Evolutionary conservation across 2,888 invertebrate genomes (phyloP).

Genomic region (Dolichopus griseipennis): DNA sequence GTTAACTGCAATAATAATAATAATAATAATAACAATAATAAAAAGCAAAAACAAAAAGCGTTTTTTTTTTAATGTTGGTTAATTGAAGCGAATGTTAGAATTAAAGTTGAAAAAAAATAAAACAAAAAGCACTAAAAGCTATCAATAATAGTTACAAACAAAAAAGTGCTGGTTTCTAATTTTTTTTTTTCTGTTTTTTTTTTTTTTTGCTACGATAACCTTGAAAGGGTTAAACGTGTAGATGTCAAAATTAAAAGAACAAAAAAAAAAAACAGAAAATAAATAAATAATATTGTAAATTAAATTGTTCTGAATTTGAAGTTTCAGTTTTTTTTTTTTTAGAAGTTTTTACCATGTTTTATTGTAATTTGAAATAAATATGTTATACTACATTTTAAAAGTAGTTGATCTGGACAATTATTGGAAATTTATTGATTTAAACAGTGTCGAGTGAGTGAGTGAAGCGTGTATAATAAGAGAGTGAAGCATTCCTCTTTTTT

Average conservation of each 20-base stretch:
- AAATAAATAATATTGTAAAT: background rate
- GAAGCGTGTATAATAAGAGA: too few species aligned
- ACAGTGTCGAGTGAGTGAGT: too few species aligned
- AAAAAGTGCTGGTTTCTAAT: background rate
- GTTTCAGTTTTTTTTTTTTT: background rate
- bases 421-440: too few species aligned
- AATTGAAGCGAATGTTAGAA: background rate
- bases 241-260: background rate
- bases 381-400: too few species aligned
- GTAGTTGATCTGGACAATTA: too few species aligned
- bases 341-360: background rate
- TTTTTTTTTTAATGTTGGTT: background rate
- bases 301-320: background rate
- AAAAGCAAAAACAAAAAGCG: too few species aligned
- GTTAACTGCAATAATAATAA: background rate
- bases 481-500: too few species aligned
- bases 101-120: background rate
- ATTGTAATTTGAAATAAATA: too few species aligned
- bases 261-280: background rate
- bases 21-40: background rate
- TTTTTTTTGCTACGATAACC: background rate
- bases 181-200: background rate
- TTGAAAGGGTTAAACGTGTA: conserved; percentile 6
- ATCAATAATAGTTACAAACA: background rate
- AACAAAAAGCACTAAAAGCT: background rate